Base-by-base conservation (phyloP, 2,797 vertebrate genomes). In the Knipowitschia caucasica region DNA sequence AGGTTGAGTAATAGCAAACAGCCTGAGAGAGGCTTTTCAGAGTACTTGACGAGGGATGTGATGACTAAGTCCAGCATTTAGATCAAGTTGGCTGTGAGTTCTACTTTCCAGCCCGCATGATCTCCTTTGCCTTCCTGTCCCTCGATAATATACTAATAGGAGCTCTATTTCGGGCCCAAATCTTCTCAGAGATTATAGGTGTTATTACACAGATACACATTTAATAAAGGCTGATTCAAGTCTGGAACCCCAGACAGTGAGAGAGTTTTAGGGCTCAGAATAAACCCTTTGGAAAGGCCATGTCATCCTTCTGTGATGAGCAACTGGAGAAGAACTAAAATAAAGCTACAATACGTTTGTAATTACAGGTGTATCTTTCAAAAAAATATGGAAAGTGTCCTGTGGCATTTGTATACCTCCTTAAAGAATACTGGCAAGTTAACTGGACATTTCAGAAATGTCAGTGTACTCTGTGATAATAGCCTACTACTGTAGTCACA, bases 211-310 rank as follows among this genome's bases (percentile, higher is more conserved):
- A 75, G 52, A 71, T 81, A 42, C 61, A 74, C 54, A 67, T 71
- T 80, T 84, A 21, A 84, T 81, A 78, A 66, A 57, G 43, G 50
- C 43, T 71, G 54, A 80, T 67, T 7, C 29, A 62, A 67, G 63
- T 17, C 58, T 62, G 56, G 54, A 66, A 67, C n/a, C n/a, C 50
- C 40, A 33, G 65, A 67, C 78, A 54, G 52, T 67, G 78, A 73
- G 69, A 35, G 57, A 85, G 62, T 77, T 78, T 65, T 62, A 70
- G 42, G 52, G 56, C 74, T 83, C 75, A 81, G 71, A 77, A 71
- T 78, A 81, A 64, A 54, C 56, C 60, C 45, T n/a, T n/a, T n/a
- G n/a, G n/a, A n/a, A n/a, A n/a, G 45, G 31, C 31, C 2, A 12
- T 12, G 3, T 31, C 12, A 31, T 31, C 12, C 12, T 31, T 31